These are phyloP conservation scores for Helicolenus hilgendorfi DNA, from an alignment of 2,797 vertebrate genomes.

Conservation along the genomic window DNA sequence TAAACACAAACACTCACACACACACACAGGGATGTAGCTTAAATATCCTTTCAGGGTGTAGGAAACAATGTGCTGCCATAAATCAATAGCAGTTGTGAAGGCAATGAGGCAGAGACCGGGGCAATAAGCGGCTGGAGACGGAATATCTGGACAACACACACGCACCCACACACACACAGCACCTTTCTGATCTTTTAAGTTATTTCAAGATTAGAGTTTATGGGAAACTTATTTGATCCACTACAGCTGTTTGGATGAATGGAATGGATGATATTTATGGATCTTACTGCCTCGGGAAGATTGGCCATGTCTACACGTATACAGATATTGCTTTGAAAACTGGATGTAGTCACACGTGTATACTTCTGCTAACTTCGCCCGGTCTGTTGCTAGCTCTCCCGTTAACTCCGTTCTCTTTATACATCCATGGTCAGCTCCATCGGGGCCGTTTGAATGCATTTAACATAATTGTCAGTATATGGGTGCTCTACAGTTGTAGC, in stretches of 20 bases:
- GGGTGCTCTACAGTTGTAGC: too few species aligned
- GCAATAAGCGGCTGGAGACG: conserved; percentile 54
- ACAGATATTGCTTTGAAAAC: too few species aligned
- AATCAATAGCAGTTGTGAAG: conserved; percentile 74
- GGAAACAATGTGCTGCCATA: conserved; percentile 58
- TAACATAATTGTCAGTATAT: too few species aligned
- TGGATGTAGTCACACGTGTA: too few species aligned
- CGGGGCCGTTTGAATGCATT: too few species aligned
- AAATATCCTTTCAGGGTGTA: conserved; percentile 37
- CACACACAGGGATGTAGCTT: conserved; percentile 15
- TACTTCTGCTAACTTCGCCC: too few species aligned
- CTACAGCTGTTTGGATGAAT: background rate
- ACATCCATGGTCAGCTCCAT: too few species aligned
- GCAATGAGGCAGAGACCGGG: conserved; percentile 69
- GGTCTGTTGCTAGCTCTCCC: too few species aligned
- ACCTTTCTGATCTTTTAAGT: background rate
- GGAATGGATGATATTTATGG: background rate
- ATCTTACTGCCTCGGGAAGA: background rate
- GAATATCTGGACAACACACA: conserved; percentile 34
- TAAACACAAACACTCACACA: conserved; percentile 16
- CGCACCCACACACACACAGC: background rate
- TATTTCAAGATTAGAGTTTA: conserved; percentile 30
- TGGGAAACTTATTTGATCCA: conserved; percentile 26
- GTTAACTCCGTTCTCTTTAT: too few species aligned
- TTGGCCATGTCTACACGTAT: too few species aligned